Base-by-base conservation (phyloP, 2,888 invertebrate species). In the Luperina testacea region DNA sequence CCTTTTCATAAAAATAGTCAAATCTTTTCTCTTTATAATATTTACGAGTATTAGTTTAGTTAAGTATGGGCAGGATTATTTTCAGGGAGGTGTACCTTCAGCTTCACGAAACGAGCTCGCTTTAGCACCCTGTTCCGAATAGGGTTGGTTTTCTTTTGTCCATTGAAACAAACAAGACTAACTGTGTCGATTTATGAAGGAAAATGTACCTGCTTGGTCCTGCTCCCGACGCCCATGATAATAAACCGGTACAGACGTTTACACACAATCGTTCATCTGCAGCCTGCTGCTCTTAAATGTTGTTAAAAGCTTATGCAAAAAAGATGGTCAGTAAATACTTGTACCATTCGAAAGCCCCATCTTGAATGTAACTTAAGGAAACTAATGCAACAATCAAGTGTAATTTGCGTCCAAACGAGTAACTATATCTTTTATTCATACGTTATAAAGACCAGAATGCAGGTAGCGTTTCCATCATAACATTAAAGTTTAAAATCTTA, bases 351-450 rank as follows among this genome's bases (percentile, higher is more conserved):
- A 27, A 61, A 61, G 7, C 15, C 0, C 13, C n/a, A 6, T 59
- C n/a, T n/a, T 59, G 45, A 2, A 15, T n/a, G 7, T n/a, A 6
- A 2, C 17, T 38, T 32, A 64, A 4, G 17, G 6, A 53, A 48
- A 64, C 3, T 11, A n/a, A 27, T 57, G n/a, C 53, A 27, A 20
- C 20, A 59, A 57, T 67, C 15, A 63, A 53, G 48, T 61, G 38
- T 17, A 38, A 71, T 59, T 67, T n/a, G 20, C 48, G 11, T 45
- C 20, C 17, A 53, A 77, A 27, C 45, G 42, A 71, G 2, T n/a
- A 17, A 51, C 11, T 42, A 11, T 71, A 83, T 82, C 0, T 70
- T 78, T 87, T 87, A 78, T 87, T 75, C 65, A 85, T 75, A 42
- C 32, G 75, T 75, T 53, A 59, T 73, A 73, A 79, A 75, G 38